Percentiles rank a stretch among this genome's conserved stretches.
Evolutionary conservation across 2,888 invertebrate species (phyloP).

Genomic region (Nyleta sp.): DNA sequence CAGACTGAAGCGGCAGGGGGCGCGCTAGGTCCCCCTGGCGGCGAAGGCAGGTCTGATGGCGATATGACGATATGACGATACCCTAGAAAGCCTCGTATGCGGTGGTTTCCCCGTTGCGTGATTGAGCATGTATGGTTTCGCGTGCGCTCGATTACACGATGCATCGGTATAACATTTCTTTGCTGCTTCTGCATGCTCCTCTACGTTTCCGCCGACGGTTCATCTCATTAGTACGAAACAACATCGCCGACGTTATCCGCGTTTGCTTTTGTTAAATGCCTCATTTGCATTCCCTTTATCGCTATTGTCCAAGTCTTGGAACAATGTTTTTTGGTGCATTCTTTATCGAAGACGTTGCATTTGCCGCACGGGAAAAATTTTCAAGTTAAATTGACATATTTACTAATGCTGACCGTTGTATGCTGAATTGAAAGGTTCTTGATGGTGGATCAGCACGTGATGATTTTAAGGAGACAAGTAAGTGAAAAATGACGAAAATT

Average conservation of each 20-base stretch:
- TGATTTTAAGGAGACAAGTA: too few species aligned
- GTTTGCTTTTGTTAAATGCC: background rate
- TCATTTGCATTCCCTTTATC: background rate
- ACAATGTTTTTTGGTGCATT: too few species aligned
- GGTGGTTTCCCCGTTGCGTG: conserved; percentile 59
- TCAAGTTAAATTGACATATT: too few species aligned
- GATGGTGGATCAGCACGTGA: too few species aligned
- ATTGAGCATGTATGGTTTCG: conserved; percentile 61
- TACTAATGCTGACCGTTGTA: too few species aligned
- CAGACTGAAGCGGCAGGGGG: background rate
- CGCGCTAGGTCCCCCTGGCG: too few species aligned
- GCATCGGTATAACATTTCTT: conserved; percentile 51
- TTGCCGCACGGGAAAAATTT: too few species aligned
- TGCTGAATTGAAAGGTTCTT: too few species aligned
- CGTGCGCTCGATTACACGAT: conserved; percentile 56
- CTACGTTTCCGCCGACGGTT: background rate
- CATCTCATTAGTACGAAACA: conserved; percentile 7
- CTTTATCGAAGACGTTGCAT: too few species aligned
- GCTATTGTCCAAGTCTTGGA: too few species aligned
- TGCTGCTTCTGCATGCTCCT: background rate
- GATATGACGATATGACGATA: conserved; percentile 21
- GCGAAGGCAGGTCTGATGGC: background rate
- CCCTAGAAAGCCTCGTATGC: conserved; percentile 42
- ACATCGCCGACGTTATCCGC: background rate
- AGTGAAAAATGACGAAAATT: too few species aligned